Evolutionary conservation across 2,888 invertebrate species (phyloP).

Genomic region (Rhogogaster chlorosoma): DNA sequence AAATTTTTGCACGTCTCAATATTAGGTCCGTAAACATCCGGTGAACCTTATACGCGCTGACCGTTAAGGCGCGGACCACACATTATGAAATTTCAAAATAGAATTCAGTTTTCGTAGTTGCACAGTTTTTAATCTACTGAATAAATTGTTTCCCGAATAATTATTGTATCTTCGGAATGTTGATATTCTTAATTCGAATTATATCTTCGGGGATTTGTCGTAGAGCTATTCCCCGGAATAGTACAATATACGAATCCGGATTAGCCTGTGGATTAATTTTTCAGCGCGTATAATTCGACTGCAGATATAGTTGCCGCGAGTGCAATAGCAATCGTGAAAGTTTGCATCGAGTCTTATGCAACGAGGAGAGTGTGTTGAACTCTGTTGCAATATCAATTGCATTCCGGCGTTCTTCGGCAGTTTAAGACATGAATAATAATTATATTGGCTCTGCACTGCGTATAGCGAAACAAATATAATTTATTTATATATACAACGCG

Average conservation of each 20-base stretch:
- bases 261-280: background rate
- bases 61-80: slow-evolving; percentile 7
- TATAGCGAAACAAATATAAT: background rate
- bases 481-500: background rate
- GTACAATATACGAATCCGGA: background rate
- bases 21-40: background rate
- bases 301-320: background rate
- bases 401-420: slow-evolving; percentile 36
- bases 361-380: slow-evolving; percentile 66
- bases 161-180: background rate
- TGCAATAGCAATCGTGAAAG: slow-evolving; percentile 68
- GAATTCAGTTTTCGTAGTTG: background rate
- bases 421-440: background rate
- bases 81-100: background rate
- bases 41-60: background rate
- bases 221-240: background rate
- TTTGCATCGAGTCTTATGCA: slow-evolving; percentile 67
- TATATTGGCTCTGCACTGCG: background rate
- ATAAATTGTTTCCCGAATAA: background rate
- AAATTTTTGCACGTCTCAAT: background rate
- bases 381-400: slow-evolving; percentile 58
- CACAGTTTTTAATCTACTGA: background rate
- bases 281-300: background rate
- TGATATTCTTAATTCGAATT: background rate
- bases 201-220: background rate